Evolutionary conservation across 35 echinoderm and acorn worm species (phyloP), one percentile per base, ranked within the genome.

Genomic region (Chiridota heheva): DNA sequence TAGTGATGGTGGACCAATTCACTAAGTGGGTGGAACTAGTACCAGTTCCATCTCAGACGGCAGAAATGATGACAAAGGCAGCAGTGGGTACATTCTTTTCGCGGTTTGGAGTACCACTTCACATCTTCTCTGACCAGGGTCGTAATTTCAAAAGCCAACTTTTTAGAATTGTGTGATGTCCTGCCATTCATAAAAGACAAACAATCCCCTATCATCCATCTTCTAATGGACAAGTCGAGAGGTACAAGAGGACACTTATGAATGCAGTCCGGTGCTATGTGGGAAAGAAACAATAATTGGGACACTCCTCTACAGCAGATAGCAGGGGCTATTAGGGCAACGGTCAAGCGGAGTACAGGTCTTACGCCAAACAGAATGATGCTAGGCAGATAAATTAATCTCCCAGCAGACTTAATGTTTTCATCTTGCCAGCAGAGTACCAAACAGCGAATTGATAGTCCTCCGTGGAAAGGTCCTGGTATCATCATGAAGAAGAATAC

Each of bases 21-120:
- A 87, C 73, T 16, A 87, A 87, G 70, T 81, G 76, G 86, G 53
- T 88, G 41, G 86, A 88, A 29, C 44, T 46, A 2, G 49, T 58
- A 27, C 47, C 67, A 18, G 22, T 74, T 26, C 82, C 82, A 24
- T 58, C 42, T 22, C 67, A 81, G 33, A 51, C 74, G 22, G 67
- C 76, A 44, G 44, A 32, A 15, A 43, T 33, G 3, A 31, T 62
- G 25, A 63, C 62, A 2, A 32, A 46, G 20, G 40, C 26, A 30
- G 15, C 18, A 27, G 40, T 75, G 20, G n/a, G 34, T 26, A 44
- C 44, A 29, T 80, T 80, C 58, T 63, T 80, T 67, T 29, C 76
- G 13, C 49, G 76, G 5, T 64, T 80, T 64, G 76, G 76, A 8
- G 18, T 69, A 8, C 76, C 76, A 4, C 42, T 80, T 26, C 53